phyloP scores from a whole-genome alignment of 2,797 vertebrate species.

The Valencia hispanica region DNA sequence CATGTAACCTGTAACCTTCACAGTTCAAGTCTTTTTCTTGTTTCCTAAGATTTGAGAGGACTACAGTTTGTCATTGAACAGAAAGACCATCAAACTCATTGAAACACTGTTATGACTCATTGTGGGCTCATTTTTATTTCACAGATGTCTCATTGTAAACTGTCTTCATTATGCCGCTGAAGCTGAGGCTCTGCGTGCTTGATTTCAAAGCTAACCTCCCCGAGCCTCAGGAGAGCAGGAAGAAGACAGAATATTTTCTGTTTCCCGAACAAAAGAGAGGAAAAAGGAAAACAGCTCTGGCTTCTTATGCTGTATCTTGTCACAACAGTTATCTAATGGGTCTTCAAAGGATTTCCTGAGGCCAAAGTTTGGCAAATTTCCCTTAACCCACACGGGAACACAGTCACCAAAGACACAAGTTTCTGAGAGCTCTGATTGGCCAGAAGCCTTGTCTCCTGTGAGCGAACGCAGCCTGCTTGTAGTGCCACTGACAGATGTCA shows the following conservation, averaged over 20 bases:
- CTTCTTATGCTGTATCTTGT: background rate
- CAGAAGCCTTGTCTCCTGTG: constrained; percentile 4
- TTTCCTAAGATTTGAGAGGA: background rate
- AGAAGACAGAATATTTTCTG: constrained; percentile 5
- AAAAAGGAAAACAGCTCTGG: background rate
- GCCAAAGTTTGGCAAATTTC: constrained; percentile 12
- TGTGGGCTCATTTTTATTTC: background rate
- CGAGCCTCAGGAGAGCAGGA: background rate
- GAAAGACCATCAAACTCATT: constrained; percentile 6
- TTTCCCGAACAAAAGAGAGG: background rate
- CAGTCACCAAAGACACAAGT: constrained; percentile 5
- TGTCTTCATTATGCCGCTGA: background rate
- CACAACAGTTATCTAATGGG: constrained; percentile 18
- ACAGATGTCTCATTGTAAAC: constrained; percentile 3
- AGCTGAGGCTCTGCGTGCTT: background rate
- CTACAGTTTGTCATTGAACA: background rate
- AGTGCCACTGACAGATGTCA: constrained; percentile 65
- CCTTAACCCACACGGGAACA: background rate
- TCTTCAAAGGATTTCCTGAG: constrained; percentile 29
- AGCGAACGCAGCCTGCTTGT: constrained; percentile 11
- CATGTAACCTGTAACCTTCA: background rate
- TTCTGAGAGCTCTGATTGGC: background rate
- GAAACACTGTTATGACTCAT: background rate
- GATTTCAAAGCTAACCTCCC: constrained; percentile 12
- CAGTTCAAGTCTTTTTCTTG: background rate